Evolutionary conservation across 92 coral and sea anemone genomes (phyloP).

Genomic region (Muricea muricata): DNA sequence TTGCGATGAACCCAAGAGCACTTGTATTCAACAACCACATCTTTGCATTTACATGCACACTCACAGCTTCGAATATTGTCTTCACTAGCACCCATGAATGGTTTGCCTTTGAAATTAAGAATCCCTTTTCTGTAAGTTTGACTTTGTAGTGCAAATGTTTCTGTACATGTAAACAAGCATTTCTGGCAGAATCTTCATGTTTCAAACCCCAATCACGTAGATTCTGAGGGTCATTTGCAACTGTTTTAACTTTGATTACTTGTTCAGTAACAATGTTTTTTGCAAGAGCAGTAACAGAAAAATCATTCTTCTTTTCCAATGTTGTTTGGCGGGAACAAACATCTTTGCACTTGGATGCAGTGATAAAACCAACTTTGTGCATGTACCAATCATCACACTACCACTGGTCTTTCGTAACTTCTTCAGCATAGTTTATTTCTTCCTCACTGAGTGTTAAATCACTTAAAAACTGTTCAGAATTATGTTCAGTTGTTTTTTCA

Average conservation of each 20-base stretch:
- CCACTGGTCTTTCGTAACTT: constrained; percentile 71
- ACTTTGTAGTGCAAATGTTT: constrained; percentile 69
- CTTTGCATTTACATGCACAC: constrained; percentile 61
- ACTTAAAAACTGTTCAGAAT: neutral
- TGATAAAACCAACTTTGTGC: too few species aligned
- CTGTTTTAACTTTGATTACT: neutral
- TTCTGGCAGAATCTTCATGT: constrained; percentile 73
- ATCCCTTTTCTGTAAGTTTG: constrained; percentile 69
- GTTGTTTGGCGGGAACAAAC: too few species aligned
- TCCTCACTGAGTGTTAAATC: neutral
- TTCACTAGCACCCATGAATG: constrained; percentile 76
- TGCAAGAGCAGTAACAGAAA: neutral
- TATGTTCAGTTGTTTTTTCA: neutral
- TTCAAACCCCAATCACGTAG: constrained; percentile 75
- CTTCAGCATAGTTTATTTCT: neutral
- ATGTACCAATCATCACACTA: constrained; percentile 70
- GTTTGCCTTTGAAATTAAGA: constrained; percentile 69
- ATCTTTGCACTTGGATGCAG: too few species aligned
- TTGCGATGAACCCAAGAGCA: constrained; percentile 80
- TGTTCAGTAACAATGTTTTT: neutral
- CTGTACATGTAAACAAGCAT: constrained; percentile 64
- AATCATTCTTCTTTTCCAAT: too few species aligned
- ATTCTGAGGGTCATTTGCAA: constrained; percentile 60
- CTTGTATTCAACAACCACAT: constrained; percentile 70
- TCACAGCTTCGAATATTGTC: constrained; percentile 69